These are phyloP conservation scores for Mustela lutreola DNA, from an alignment of 2,113 vertebrate genomes.

Conservation along the genomic window DNA sequence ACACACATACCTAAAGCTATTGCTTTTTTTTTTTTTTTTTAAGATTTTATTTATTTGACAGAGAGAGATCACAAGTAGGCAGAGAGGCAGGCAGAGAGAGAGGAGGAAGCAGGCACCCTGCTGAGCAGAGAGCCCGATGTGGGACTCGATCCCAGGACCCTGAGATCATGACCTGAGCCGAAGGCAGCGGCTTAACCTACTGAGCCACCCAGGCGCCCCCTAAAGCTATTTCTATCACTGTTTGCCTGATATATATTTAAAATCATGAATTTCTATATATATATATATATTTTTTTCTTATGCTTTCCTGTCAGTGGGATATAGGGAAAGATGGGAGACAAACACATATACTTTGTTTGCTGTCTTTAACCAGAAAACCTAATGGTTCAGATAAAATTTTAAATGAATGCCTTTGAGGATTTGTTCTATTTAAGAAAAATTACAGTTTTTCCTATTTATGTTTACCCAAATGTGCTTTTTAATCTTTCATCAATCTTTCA, in stretches of 20 bases:
- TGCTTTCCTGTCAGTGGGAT: not conserved
- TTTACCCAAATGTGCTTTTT: not conserved
- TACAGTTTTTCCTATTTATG: not conserved
- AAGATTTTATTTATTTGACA: too few relatives aligned
- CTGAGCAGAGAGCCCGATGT: too few relatives aligned
- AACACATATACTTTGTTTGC: not conserved
- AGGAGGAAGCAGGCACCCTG: too few relatives aligned
- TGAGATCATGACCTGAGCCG: too few relatives aligned
- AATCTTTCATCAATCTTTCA: not conserved
- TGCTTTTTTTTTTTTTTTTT: too few relatives aligned
- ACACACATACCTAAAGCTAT: not conserved
- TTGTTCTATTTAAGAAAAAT: constrained; percentile 46
- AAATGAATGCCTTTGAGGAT: not conserved
- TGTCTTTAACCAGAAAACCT: not conserved
- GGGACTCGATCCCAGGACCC: too few relatives aligned
- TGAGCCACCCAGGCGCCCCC: too few relatives aligned
- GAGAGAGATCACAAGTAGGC: too few relatives aligned
- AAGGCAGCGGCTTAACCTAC: too few relatives aligned
- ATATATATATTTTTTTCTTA: not conserved
- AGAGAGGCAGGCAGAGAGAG: too few relatives aligned
- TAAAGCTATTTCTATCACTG: not conserved
- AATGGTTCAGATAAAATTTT: not conserved
- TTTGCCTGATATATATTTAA: not conserved
- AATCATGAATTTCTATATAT: not conserved
- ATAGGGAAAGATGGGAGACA: not conserved